Conservation (phyloP, 2,888 invertebrate species). For the Stenchaetothrips biformis region DNA sequence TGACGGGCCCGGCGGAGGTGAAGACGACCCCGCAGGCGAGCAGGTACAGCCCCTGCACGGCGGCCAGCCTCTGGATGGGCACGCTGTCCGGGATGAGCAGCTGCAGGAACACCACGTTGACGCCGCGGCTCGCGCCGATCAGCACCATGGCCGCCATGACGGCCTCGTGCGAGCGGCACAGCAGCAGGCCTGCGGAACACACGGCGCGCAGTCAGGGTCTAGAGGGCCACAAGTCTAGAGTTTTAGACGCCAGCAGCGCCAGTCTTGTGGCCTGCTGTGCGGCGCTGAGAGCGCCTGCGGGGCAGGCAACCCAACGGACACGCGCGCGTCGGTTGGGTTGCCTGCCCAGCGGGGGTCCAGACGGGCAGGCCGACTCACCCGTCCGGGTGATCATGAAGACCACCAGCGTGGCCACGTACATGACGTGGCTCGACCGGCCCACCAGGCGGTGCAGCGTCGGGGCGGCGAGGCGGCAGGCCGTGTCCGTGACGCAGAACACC, state of each 20-base stretch:
- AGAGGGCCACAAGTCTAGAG: no score
- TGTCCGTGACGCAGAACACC: slow-evolving; percentile 46
- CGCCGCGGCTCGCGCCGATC: slow-evolving; percentile 46
- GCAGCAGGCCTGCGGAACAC: not conserved
- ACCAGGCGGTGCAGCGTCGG: slow-evolving; percentile 44
- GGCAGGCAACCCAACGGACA: no score
- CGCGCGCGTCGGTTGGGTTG: no score
- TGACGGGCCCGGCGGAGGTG: not conserved
- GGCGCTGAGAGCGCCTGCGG: no score
- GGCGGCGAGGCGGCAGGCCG: slow-evolving; percentile 45
- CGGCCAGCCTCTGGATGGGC: slow-evolving; percentile 43
- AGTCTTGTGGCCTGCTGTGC: no score
- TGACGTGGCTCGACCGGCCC: slow-evolving; percentile 43
- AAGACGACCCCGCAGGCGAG: slow-evolving; percentile 44
- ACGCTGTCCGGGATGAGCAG: slow-evolving; percentile 46
- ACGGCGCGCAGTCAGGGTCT: no score
- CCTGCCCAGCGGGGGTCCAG: no score
- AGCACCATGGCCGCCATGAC: slow-evolving; percentile 41
- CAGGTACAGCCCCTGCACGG: slow-evolving; percentile 47
- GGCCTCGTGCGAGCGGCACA: slow-evolving; percentile 32
- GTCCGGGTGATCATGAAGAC: slow-evolving; percentile 33
- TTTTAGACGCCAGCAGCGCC: no score
- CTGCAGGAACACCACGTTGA: slow-evolving; percentile 47
- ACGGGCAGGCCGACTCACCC: not conserved
- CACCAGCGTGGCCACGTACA: slow-evolving; percentile 45